Evolutionary conservation across 2,797 vertebrate genomes (phyloP).

Genomic region (Chiroxiphia lanceolata): DNA sequence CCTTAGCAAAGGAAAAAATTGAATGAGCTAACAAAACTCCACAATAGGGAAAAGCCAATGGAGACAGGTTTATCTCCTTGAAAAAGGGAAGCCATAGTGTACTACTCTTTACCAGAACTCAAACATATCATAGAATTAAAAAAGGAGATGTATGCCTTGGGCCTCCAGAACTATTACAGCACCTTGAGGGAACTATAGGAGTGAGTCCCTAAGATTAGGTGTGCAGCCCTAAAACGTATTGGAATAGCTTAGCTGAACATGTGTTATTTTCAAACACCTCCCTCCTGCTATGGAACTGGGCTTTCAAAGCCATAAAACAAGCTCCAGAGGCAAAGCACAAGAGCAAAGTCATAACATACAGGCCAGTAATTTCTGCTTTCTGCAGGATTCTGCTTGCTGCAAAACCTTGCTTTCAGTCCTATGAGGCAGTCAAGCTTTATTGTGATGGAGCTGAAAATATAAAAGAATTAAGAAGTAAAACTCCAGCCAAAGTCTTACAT

Average conservation of each 20-base stretch:
- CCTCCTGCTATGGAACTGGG: background rate
- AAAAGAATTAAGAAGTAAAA: slow-evolving; percentile 49
- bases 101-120: background rate
- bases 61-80: background rate
- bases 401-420: slow-evolving; percentile 33
- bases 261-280: slow-evolving; percentile 27
- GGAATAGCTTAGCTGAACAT: slow-evolving; percentile 2
- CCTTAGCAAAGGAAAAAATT: background rate
- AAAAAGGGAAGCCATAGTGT: background rate
- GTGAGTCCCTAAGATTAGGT: background rate
- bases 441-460: slow-evolving; percentile 28
- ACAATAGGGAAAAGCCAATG: background rate
- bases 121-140: background rate
- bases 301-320: slow-evolving; percentile 28
- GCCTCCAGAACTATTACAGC: background rate
- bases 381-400: slow-evolving; percentile 9
- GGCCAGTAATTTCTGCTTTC: slow-evolving; percentile 43
- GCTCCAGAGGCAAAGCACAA: slow-evolving; percentile 35
- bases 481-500: slow-evolving; percentile 7
- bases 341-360: slow-evolving; percentile 8
- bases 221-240: background rate
- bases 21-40: background rate
- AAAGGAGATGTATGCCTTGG: background rate
- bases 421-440: slow-evolving; percentile 31
- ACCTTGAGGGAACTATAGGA: background rate